Evolutionary conservation across 2,888 invertebrate species (phyloP).

Genomic region (Caenorhabditis japonica): DNA sequence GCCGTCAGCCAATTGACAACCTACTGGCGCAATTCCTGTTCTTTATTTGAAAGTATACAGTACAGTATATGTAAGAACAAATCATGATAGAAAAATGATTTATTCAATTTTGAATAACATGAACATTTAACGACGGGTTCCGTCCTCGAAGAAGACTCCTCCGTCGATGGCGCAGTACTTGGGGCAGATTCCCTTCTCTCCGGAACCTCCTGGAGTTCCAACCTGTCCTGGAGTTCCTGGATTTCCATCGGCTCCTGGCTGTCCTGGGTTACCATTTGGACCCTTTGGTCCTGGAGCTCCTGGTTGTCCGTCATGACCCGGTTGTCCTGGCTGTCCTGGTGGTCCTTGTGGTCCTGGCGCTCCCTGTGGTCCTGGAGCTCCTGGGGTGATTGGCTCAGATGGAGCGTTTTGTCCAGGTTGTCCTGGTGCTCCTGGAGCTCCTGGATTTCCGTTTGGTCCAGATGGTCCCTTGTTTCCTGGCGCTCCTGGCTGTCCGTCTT

Average conservation of each 20-base stretch:
- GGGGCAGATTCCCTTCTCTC: constrained; percentile 75
- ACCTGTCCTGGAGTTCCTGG: constrained; percentile 58
- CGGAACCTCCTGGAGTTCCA: constrained; percentile 57
- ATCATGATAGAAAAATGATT: too few species aligned
- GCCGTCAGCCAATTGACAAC: too few species aligned
- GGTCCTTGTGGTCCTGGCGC: constrained; percentile 69
- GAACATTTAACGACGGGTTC: constrained; percentile 64
- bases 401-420: constrained; percentile 68
- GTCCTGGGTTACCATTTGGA: constrained; percentile 63
- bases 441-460: constrained; percentile 67
- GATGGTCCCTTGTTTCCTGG: constrained; percentile 69
- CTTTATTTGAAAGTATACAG: too few species aligned
- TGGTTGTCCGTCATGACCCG: constrained; percentile 65
- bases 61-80: too few species aligned
- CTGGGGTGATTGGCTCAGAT: constrained; percentile 64
- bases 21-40: too few species aligned
- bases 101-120: constrained; percentile 9
- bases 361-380: constrained; percentile 69
- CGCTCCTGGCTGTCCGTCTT: constrained; percentile 56
- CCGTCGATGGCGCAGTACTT: constrained; percentile 76
- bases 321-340: constrained; percentile 65
- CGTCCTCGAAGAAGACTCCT: constrained; percentile 76
- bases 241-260: constrained; percentile 62
- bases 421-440: constrained; percentile 71
- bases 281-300: constrained; percentile 65